Percentiles rank a stretch among this genome's conserved stretches.
Conservation (phyloP, 1,140 invertebrate species). For the Zaprionus davidi region DNA sequence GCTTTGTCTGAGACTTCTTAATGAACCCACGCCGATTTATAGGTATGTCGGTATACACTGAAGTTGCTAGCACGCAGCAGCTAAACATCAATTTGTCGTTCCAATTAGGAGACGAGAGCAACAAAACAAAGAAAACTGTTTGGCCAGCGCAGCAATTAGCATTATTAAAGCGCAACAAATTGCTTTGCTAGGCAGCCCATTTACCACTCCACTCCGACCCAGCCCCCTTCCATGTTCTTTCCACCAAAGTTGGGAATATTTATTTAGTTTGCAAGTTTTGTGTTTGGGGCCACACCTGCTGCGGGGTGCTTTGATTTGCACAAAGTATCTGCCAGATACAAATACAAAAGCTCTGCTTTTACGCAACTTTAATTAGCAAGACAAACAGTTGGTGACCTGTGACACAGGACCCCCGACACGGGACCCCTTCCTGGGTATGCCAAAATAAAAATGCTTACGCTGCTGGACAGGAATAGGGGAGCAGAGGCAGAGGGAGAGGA, state of each 20-base stretch:
- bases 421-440: conserved; percentile 4
- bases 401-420: background rate
- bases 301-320: conserved; percentile 67
- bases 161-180: conserved; percentile 66
- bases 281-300: conserved; percentile 9
- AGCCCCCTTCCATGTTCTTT: background rate
- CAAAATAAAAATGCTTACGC: conserved; percentile 1
- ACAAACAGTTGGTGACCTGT: conserved; percentile 57
- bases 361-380: conserved; percentile 74
- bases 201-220: no score
- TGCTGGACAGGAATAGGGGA: no score
- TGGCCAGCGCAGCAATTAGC: conserved; percentile 56
- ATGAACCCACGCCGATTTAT: background rate
- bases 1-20: background rate
- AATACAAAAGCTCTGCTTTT: conserved; percentile 62
- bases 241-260: conserved; percentile 31
- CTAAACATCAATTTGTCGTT: conserved; percentile 36
- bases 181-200: conserved; percentile 12
- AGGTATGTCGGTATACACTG: background rate
- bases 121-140: conserved; percentile 14
- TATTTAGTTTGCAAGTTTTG: conserved; percentile 27
- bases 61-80: background rate
- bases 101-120: conserved; percentile 31
- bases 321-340: conserved; percentile 74
- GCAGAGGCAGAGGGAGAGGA: background rate